phyloP scores from a whole-genome alignment of 2,888 invertebrate genomes.

The Drosophila borealis region DNA sequence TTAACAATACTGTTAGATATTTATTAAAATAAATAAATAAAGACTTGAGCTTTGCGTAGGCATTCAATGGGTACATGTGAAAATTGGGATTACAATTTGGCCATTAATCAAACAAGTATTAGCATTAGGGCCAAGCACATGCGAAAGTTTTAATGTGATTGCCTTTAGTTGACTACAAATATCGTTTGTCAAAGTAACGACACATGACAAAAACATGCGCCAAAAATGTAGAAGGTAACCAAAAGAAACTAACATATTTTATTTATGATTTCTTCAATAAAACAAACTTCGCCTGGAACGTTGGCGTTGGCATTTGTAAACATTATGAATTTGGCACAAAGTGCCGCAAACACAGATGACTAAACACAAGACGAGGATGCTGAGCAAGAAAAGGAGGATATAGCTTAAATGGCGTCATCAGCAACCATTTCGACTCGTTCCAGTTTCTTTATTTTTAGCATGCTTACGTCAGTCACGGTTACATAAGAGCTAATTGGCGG shows the following conservation, averaged over 20 bases:
- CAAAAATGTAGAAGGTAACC: background rate
- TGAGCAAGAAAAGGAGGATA: conserved; percentile 11
- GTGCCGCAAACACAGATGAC: conserved; percentile 42
- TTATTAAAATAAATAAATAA: background rate
- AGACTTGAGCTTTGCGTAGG: background rate
- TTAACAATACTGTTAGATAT: too few species aligned
- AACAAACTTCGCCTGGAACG: conserved; percentile 20
- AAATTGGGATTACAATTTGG: background rate
- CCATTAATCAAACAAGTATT: conserved; percentile 58
- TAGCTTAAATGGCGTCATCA: conserved; percentile 56
- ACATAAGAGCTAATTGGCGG: conserved; percentile 41
- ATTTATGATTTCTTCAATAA: conserved; percentile 30
- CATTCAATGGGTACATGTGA: background rate
- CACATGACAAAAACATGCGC: background rate
- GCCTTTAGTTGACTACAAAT: background rate
- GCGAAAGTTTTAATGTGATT: background rate
- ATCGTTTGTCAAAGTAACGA: conserved; percentile 28
- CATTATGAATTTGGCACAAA: conserved; percentile 20
- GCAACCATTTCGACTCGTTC: conserved; percentile 27
- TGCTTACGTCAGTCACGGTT: conserved; percentile 59
- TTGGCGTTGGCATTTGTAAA: conserved; percentile 6
- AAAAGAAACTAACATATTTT: conserved; percentile 12
- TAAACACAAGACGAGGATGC: conserved; percentile 50
- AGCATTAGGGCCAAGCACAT: conserved; percentile 18
- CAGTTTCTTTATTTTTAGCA: conserved; percentile 19